Evolutionary conservation across 2,888 invertebrate species (phyloP).

Genomic region (Nesidiocoris tenuis): DNA sequence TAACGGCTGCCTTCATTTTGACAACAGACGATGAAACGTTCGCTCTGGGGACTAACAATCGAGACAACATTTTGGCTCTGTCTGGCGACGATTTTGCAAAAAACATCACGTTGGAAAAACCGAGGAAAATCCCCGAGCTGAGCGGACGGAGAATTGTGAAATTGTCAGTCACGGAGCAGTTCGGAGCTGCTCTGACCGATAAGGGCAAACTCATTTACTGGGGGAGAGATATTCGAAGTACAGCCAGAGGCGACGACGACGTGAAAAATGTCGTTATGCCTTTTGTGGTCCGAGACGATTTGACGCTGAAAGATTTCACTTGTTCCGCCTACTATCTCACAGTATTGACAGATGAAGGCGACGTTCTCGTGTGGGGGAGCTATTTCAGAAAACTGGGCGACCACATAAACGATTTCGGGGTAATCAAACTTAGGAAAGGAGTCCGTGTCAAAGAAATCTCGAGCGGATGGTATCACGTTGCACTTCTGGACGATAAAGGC

Average conservation of each 20-base stretch:
- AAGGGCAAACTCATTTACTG: constrained; percentile 16
- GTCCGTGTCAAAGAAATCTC: not conserved
- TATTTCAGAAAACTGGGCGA: not conserved
- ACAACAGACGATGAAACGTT: constrained; percentile 9
- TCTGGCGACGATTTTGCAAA: constrained; percentile 13
- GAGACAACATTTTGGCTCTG: constrained; percentile 9
- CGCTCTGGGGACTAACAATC: constrained; percentile 5
- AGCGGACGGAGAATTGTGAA: constrained; percentile 15
- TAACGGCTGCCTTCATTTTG: not conserved
- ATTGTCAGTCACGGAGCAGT: constrained; percentile 6
- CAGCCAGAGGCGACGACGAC: not conserved
- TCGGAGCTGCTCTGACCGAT: constrained; percentile 12
- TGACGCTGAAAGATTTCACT: constrained; percentile 4
- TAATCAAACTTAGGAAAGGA: not conserved
- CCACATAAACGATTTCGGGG: not conserved
- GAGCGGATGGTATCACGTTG: constrained; percentile 6
- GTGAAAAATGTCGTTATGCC: not conserved
- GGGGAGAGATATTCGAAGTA: constrained; percentile 2
- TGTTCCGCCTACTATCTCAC: constrained; percentile 10
- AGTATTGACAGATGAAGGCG: not conserved
- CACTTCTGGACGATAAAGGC: not conserved
- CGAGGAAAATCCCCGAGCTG: constrained; percentile 3
- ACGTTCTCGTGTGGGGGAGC: constrained; percentile 10
- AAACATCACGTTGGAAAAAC: not conserved
- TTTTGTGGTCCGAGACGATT: not conserved